Conservation (phyloP, 2,797 vertebrate species). For the Chanos chanos region DNA sequence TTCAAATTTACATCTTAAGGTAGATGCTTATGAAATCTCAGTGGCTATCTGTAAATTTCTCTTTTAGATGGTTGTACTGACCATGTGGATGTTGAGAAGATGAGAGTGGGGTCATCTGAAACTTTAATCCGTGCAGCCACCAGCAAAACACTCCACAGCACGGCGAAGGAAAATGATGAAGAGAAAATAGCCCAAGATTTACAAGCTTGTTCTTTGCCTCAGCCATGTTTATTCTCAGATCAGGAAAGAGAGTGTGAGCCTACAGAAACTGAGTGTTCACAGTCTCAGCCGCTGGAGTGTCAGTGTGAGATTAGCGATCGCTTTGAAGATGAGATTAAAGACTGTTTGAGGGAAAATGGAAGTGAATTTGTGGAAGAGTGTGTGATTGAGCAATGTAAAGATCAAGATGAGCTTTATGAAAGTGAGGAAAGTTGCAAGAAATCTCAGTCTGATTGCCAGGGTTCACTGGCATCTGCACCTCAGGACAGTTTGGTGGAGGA, state of each 20-base stretch:
- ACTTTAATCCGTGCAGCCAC: too few relatives aligned
- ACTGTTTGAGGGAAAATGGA: neutral
- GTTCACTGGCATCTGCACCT: neutral
- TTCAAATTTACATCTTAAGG: too few relatives aligned
- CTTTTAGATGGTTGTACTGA: too few relatives aligned
- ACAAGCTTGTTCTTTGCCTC: too few relatives aligned
- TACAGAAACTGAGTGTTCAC: slow-evolving; percentile 1
- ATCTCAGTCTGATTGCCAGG: too few relatives aligned
- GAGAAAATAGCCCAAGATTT: too few relatives aligned
- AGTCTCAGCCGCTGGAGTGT: neutral
- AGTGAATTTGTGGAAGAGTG: neutral
- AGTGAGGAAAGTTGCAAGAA: slow-evolving; percentile 30
- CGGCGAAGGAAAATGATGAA: too few relatives aligned
- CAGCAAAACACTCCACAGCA: too few relatives aligned
- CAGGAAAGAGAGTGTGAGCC: neutral
- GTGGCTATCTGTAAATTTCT: too few relatives aligned
- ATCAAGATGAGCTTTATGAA: slow-evolving; percentile 33
- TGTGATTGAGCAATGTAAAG: slow-evolving; percentile 2
- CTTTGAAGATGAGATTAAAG: neutral
- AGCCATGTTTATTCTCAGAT: neutral
- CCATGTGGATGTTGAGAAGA: too few relatives aligned
- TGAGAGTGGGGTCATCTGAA: too few relatives aligned
- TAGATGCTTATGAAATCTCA: too few relatives aligned
- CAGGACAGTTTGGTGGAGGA: slow-evolving; percentile 27
- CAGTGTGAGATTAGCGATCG: neutral